Evolutionary conservation across 2,113 vertebrate species (phyloP), one percentile per base, ranked within the genome.

Genomic region (Toxotes chatareus): DNA sequence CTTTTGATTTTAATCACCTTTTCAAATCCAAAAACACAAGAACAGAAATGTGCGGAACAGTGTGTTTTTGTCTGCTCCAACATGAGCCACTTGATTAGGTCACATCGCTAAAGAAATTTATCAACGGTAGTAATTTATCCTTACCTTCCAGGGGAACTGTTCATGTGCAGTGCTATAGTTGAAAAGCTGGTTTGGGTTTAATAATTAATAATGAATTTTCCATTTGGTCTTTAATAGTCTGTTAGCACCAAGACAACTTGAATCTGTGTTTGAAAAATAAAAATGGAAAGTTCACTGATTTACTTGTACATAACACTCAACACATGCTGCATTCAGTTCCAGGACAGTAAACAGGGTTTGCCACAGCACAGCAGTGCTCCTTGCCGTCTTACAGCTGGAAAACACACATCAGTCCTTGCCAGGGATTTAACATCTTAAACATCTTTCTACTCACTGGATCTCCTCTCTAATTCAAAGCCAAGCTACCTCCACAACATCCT

Each of bases 381-480:
- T 65, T 51, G 62, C 72, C 46, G 12, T 44, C 55, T 31, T 82
- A 62, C 55, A 78, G 70, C 53, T 73, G 71, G 67, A 84, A 72
- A 73, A 72, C 72, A 67, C 7, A 10, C 87, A 62, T 23, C 61
- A 40, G 55, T 64, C 17, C 13, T 36, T 88, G 84, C 75, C 82
- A 83, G 65, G 42, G 68, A 76, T 79, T 80, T 85, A 76, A 84
- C 55, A 72, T 82, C 47, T 67, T n/a, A 78, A 27, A 83, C 83
- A 73, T 86, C 76, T 64, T 67, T 84, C 64, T 55, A 21, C 69
- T 84, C 27, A 60, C 70, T 83, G 76, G 49, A 84, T 77, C 47
- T 79, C 57, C 49, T 79, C 73, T 84, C 21, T 86, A 87, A 87
- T 76, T 88, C 76, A 76, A 79, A 73, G 80, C 77, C 79, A 86